Conservation (phyloP, 1,140 invertebrate genomes). For the Ylistrum balloti region DNA sequence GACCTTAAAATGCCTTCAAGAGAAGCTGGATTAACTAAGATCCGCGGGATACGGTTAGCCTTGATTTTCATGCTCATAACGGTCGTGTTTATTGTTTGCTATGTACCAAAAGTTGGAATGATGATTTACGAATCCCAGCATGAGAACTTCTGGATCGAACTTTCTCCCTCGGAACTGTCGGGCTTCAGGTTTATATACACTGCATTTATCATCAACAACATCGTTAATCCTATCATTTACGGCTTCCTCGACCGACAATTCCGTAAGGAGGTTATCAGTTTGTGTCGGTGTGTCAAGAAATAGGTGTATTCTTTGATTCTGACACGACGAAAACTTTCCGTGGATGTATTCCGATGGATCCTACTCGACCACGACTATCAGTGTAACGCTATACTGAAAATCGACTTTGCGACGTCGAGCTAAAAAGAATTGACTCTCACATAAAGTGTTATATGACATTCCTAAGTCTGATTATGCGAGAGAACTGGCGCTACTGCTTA, state of each 20-base stretch:
- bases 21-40: neutral
- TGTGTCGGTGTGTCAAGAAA: neutral
- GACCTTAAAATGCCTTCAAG: neutral
- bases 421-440: too few species aligned
- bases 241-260: slow-evolving; percentile 50
- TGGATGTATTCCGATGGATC: too few species aligned
- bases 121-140: slow-evolving; percentile 31
- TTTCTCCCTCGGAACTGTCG: neutral
- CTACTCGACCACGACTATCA: too few species aligned
- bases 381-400: too few species aligned
- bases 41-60: slow-evolving; percentile 22
- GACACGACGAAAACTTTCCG: too few species aligned
- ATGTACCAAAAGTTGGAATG: slow-evolving; percentile 52
- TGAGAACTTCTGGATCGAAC: slow-evolving; percentile 45
- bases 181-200: slow-evolving; percentile 46
- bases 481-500: too few species aligned
- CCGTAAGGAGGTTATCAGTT: slow-evolving; percentile 9
- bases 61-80: slow-evolving; percentile 53
- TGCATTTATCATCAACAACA: slow-evolving; percentile 57
- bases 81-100: slow-evolving; percentile 49
- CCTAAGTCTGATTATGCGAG: too few species aligned
- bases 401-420: too few species aligned
- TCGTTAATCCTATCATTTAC: slow-evolving; percentile 53
- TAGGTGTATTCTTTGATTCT: too few species aligned
- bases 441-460: too few species aligned